phyloP scores from a whole-genome alignment of 2,888 invertebrate species.

The Luperina testacea region DNA sequence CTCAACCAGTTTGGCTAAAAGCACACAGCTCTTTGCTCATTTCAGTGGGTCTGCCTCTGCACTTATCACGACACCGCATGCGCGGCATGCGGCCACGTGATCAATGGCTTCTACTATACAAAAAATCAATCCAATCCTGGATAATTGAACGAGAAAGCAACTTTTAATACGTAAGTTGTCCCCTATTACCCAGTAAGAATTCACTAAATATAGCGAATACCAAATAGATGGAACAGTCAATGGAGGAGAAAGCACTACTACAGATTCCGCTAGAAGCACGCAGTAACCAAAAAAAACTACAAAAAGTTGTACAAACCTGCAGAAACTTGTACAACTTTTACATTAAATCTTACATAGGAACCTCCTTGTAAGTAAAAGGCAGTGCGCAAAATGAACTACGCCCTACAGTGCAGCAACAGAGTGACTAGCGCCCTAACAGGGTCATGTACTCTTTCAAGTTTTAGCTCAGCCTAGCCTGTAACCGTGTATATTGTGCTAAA shows the following conservation, averaged over 20 bases:
- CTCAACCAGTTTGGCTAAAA: conserved; percentile 23
- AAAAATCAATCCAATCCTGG: conserved; percentile 41
- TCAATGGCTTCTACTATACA: conserved; percentile 46
- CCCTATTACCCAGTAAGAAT: neutral
- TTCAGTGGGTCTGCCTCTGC: conserved; percentile 14
- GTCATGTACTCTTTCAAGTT: neutral
- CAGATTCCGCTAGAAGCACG: neutral
- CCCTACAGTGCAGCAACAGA: conserved; percentile 5
- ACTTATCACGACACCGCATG: conserved; percentile 48
- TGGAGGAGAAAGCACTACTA: neutral
- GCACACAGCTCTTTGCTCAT: conserved; percentile 14
- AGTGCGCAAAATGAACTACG: conserved; percentile 13
- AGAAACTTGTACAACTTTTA: too few species aligned
- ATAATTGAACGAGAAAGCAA: neutral
- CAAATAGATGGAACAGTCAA: neutral
- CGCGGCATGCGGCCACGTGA: conserved; percentile 43
- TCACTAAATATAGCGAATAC: neutral
- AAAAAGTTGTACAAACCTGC: too few species aligned
- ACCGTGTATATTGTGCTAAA: neutral
- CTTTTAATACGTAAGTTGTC: neutral
- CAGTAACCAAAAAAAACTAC: neutral
- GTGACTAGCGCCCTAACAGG: neutral
- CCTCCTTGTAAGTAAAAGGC: too few species aligned
- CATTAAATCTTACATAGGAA: too few species aligned
- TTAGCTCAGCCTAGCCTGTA: neutral